phyloP scores from a whole-genome alignment of 2,888 invertebrate genomes.

The Drosophila eohydei region DNA sequence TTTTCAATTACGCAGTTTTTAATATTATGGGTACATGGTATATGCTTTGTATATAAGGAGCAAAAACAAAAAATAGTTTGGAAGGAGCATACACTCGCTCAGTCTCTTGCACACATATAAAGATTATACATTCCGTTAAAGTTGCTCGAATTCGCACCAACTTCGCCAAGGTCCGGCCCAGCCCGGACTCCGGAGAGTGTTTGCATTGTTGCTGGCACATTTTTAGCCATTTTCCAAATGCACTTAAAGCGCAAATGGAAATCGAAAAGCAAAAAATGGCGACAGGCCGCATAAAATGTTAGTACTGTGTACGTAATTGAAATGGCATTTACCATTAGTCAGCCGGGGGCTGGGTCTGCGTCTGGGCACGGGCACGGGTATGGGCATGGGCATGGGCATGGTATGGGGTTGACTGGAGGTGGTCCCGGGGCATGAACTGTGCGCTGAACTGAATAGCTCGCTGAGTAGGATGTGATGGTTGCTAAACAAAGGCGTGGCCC shows the following conservation, averaged over 20 bases:
- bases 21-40: conserved; percentile 10
- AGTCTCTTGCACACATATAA: not conserved
- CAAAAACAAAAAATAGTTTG: not conserved
- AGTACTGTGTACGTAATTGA: conserved; percentile 78
- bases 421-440: conserved; percentile 25
- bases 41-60: conserved; percentile 2
- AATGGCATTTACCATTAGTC: conserved; percentile 78
- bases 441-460: conserved; percentile 17
- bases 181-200: conserved; percentile 12
- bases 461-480: conserved; percentile 27
- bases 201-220: conserved; percentile 37
- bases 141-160: conserved; percentile 10
- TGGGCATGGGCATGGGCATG: not conserved
- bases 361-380: not conserved
- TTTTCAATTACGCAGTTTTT: conserved; percentile 11
- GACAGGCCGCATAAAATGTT: conserved; percentile 77
- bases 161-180: conserved; percentile 1
- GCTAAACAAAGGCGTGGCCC: conserved; percentile 67
- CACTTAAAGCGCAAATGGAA: conserved; percentile 73
- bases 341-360: conserved; percentile 21
- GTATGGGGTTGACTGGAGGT: not conserved
- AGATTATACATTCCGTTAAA: conserved; percentile 12
- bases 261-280: conserved; percentile 66
- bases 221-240: conserved; percentile 61
- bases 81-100: not conserved